These are phyloP conservation scores for Encarsia formosa DNA, from an alignment of 2,888 invertebrate genomes.

Conservation along the genomic window DNA sequence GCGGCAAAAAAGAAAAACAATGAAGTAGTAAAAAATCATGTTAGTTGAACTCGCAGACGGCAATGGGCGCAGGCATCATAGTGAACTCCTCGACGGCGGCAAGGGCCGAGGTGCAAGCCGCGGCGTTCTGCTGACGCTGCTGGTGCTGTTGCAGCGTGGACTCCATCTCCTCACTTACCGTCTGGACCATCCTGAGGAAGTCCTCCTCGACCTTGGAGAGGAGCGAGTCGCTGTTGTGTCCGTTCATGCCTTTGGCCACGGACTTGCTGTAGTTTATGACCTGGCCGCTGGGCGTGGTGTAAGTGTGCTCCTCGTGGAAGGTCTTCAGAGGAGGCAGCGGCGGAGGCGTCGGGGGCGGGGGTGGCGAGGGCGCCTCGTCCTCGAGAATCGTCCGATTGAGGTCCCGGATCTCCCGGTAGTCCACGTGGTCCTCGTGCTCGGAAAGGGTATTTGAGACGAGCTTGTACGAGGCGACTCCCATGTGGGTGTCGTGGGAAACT, in stretches of 20 bases:
- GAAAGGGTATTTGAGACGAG: slow-evolving; percentile 54
- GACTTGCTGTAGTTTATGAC: slow-evolving; percentile 17
- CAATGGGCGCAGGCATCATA: slow-evolving; percentile 14
- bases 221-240: background rate
- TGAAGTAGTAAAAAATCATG: too few relatives aligned
- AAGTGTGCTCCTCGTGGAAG: slow-evolving; percentile 20
- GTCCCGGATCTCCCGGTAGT: slow-evolving; percentile 36
- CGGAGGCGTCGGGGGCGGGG: background rate
- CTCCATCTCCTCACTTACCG: slow-evolving; percentile 21
- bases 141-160: background rate
- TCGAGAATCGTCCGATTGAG: slow-evolving; percentile 20
- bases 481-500: slow-evolving; percentile 54
- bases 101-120: slow-evolving; percentile 3
- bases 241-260: slow-evolving; percentile 5
- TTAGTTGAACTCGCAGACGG: slow-evolving; percentile 18
- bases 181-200: slow-evolving; percentile 7
- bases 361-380: background rate
- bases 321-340: background rate
- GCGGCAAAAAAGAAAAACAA: too few relatives aligned
- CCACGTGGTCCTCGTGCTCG: slow-evolving; percentile 42
- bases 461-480: slow-evolving; percentile 57
- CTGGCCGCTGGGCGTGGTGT: slow-evolving; percentile 1
- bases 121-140: background rate
- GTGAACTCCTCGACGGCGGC: slow-evolving; percentile 11
- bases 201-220: slow-evolving; percentile 14